These are phyloP conservation scores for Mythimna lalbum DNA, from an alignment of 2,888 invertebrate genomes.

Conservation along the genomic window DNA sequence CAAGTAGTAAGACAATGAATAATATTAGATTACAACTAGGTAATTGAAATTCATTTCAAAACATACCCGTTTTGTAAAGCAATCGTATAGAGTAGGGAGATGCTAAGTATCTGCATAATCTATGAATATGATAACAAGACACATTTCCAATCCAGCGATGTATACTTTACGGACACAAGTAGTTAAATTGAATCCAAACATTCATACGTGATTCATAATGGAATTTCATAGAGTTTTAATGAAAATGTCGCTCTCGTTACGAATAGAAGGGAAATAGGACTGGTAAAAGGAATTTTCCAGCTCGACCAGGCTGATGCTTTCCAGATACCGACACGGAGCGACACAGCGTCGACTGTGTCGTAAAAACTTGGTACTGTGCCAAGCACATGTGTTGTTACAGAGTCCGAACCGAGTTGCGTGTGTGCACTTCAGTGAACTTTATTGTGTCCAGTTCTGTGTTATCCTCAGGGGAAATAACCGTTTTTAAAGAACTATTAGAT, in stretches of 20 bases:
- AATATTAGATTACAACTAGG: not conserved
- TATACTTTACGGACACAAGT: slow-evolving; percentile 5
- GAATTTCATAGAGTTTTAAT: slow-evolving; percentile 41
- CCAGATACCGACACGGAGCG: slow-evolving; percentile 10
- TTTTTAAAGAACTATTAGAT: slow-evolving; percentile 7
- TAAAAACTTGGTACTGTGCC: not conserved
- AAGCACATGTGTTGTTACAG: not conserved
- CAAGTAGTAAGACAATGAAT: too few relatives aligned
- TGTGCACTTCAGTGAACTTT: not conserved
- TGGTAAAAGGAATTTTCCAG: slow-evolving; percentile 36
- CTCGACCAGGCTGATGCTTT: slow-evolving; percentile 3
- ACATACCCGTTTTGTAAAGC: slow-evolving; percentile 25
- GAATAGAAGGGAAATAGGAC: slow-evolving; percentile 6
- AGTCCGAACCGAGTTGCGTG: not conserved
- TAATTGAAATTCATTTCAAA: slow-evolving; percentile 10
- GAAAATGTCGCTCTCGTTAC: slow-evolving; percentile 20
- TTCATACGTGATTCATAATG: slow-evolving; percentile 37
- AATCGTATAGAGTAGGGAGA: slow-evolving; percentile 28
- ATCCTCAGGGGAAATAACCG: not conserved
- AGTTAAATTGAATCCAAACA: slow-evolving; percentile 46
- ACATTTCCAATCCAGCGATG: not conserved
- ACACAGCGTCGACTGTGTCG: not conserved
- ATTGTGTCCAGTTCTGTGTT: not conserved
- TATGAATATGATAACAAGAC: slow-evolving; percentile 37
- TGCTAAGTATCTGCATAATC: slow-evolving; percentile 23